phyloP scores from a whole-genome alignment of 2,888 invertebrate species.

The Drosophila aldrichi region DNA sequence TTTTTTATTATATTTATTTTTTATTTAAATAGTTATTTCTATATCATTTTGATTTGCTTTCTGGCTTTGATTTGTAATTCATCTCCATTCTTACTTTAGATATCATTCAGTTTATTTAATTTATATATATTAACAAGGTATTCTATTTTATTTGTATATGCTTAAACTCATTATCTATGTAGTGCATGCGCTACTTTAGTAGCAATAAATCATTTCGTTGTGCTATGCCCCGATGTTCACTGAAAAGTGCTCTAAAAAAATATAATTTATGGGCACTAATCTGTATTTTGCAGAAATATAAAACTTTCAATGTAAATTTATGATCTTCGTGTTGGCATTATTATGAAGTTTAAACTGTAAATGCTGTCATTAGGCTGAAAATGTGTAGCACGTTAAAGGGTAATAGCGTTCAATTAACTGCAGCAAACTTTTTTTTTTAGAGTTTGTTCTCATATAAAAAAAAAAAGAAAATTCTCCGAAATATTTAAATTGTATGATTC shows the following conservation, averaged over 20 bases:
- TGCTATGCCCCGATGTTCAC: neutral
- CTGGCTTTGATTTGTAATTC: neutral
- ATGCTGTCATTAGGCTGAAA: neutral
- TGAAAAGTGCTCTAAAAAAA: neutral
- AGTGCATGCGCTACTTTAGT: neutral
- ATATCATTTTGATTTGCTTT: neutral
- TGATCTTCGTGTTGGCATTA: neutral
- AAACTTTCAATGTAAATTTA: neutral
- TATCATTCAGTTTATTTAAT: neutral
- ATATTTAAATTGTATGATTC: no score
- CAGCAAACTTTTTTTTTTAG: no score
- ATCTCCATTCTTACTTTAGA: neutral
- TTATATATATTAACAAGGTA: neutral
- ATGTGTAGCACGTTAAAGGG: no score
- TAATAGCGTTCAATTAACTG: no score
- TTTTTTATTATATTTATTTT: neutral
- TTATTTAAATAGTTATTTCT: neutral
- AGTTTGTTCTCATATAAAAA: no score
- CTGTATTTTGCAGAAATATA: neutral
- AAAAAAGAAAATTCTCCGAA: no score
- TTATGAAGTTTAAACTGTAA: neutral
- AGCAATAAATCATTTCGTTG: neutral
- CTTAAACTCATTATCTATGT: neutral
- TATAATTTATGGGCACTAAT: neutral
- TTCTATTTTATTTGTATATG: neutral